Conservation (phyloP, 2,797 vertebrate species). For the Cyclura pinguis region DNA sequence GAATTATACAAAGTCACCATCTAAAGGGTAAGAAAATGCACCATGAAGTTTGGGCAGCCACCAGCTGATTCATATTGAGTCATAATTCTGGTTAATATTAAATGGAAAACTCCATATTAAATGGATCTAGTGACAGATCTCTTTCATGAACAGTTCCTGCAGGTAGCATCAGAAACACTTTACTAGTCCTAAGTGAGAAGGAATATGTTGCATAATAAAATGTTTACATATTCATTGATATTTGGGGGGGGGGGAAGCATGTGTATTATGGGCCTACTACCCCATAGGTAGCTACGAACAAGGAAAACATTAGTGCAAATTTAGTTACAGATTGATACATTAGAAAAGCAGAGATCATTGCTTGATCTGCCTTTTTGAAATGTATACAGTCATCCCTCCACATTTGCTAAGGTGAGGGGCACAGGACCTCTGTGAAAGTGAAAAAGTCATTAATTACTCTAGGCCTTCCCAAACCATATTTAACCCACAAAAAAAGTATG, state of each 20-base stretch:
- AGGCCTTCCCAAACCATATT: no score
- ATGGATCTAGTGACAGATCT: background rate
- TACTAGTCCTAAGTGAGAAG: background rate
- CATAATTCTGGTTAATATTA: background rate
- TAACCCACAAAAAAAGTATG: no score
- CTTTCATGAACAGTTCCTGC: conserved; percentile 24
- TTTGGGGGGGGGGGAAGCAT: background rate
- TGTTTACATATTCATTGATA: background rate
- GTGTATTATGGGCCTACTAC: background rate
- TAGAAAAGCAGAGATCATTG: background rate
- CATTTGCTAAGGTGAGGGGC: no score
- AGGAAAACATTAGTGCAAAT: background rate
- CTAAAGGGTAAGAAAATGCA: conserved; percentile 5
- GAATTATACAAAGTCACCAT: conserved; percentile 33
- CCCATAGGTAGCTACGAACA: background rate
- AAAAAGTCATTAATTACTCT: no score
- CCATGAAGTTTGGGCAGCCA: background rate
- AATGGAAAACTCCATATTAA: conserved; percentile 30
- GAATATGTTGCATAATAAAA: background rate
- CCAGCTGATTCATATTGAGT: background rate
- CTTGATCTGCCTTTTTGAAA: background rate
- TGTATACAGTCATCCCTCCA: background rate
- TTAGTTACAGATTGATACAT: background rate
- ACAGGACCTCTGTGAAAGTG: no score
- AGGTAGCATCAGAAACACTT: conserved; percentile 36